Base-by-base conservation (phyloP, 2,797 vertebrate genomes). In the Eulemur albifrons region DNA sequence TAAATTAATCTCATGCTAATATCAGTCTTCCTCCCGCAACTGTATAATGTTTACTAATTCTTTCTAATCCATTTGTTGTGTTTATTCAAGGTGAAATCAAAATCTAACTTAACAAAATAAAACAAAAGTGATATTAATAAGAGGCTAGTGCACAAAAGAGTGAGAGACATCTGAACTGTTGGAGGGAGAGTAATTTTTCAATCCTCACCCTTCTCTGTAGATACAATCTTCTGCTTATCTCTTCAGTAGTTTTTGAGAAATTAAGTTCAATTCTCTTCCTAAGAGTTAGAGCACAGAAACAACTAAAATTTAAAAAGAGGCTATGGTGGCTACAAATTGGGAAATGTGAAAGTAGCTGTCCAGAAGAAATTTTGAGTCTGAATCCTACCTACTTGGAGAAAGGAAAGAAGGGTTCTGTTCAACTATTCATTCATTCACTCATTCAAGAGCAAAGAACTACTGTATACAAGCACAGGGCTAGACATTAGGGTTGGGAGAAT, bases 41-140 rank as follows among this genome's bases (percentile, higher is more conserved):
- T 50, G 30, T 50, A 38, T 25, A 80, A 65, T 54, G 20, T 45
- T 77, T 82, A 72, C 15, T 38, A 81, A 48, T 21, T 76, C 15
- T 96, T 85, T 40, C 7, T 30, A 80, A 12, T 43, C 21, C 65
- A 79, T 61, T 69, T 87, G 80, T 27, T 59, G 48, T 85, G 38
- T 69, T 87, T 94, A 88, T 52, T 84, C 38, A 94, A 40, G 63
- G 10, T 35, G 18, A 89, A 84, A 11, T 61, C 25, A 87, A 97
- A 96, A 75, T 59, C 18, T 8, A 93, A 77, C 48, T 79, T 95
- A 73, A 54, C 79, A 82, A 81, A 88, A 83, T 45, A 50, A 88
- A 86, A 59, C 25, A 54, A 40, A 86, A 73, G 11, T 59, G 32
- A 84, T 27, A 23, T 14, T 90, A 50, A 50, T 27, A 92, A 67